phyloP scores from a whole-genome alignment of 2,797 vertebrate species.

The Miichthys miiuy region DNA sequence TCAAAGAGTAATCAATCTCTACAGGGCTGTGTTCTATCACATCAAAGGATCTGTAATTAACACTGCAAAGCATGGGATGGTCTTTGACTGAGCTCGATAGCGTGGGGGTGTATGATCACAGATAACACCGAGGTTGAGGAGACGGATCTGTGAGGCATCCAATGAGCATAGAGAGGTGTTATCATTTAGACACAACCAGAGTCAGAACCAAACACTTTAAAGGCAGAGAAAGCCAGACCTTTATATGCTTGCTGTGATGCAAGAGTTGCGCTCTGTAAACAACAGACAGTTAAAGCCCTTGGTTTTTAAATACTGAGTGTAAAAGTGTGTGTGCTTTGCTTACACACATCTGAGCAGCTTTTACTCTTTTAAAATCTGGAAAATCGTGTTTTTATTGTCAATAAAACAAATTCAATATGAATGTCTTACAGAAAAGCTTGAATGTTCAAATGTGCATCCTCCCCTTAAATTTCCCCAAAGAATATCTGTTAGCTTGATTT shows the following conservation, averaged over 20 bases:
- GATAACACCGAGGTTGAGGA: slow-evolving; percentile 82
- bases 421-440: slow-evolving; percentile 42
- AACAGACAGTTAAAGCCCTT: slow-evolving; percentile 49
- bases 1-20: slow-evolving; percentile 99
- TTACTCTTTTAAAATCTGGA: slow-evolving; percentile 37
- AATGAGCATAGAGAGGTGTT: slow-evolving; percentile 75
- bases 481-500: slow-evolving; percentile 82
- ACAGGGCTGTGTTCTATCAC: slow-evolving; percentile 98
- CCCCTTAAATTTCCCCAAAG: slow-evolving; percentile 76
- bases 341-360: slow-evolving; percentile 11
- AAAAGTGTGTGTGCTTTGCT: neutral
- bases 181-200: slow-evolving; percentile 66
- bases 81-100: slow-evolving; percentile 84
- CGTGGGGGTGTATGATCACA: slow-evolving; percentile 81
- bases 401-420: slow-evolving; percentile 51
- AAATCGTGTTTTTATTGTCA: slow-evolving; percentile 55
- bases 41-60: slow-evolving; percentile 99
- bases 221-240: slow-evolving; percentile 49
- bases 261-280: slow-evolving; percentile 68
- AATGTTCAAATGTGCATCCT: slow-evolving; percentile 56
- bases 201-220: slow-evolving; percentile 57
- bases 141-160: slow-evolving; percentile 76
- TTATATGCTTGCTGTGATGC: slow-evolving; percentile 48
- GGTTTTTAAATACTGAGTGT: slow-evolving; percentile 45
- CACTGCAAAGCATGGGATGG: slow-evolving; percentile 89